These are phyloP conservation scores for Harpalus rufipes DNA, from an alignment of 2,888 invertebrate genomes.

Conservation along the genomic window DNA sequence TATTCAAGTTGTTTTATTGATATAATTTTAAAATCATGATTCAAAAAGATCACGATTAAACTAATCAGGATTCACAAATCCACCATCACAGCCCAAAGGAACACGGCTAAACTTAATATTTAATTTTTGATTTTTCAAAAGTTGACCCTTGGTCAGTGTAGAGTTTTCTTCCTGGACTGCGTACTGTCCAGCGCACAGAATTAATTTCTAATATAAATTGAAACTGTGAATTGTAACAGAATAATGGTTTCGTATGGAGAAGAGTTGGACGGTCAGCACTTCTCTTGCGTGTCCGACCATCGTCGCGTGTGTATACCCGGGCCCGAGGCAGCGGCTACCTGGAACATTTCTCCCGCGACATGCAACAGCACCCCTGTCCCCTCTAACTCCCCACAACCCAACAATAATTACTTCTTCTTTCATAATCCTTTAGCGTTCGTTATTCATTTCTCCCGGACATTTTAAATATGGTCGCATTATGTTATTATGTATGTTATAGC, in stretches of 20 bases:
- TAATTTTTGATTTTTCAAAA: too few species aligned
- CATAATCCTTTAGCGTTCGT: constrained; percentile 72
- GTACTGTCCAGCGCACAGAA: too few species aligned
- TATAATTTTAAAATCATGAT: too few species aligned
- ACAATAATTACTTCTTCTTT: constrained; percentile 68
- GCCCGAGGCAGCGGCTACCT: constrained; percentile 74
- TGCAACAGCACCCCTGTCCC: constrained; percentile 70
- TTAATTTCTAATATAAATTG: too few species aligned
- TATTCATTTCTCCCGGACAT: constrained; percentile 71
- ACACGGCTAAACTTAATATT: too few species aligned
- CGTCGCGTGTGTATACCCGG: constrained; percentile 12
- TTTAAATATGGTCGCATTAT: constrained; percentile 70
- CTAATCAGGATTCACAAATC: too few species aligned
- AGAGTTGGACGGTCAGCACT: not conserved
- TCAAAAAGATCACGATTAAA: too few species aligned
- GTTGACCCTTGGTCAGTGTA: too few species aligned
- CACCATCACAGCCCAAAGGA: too few species aligned
- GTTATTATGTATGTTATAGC: constrained; percentile 69
- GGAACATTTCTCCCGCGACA: constrained; percentile 72
- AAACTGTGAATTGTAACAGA: too few species aligned
- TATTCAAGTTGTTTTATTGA: too few species aligned
- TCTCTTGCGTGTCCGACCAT: constrained; percentile 26
- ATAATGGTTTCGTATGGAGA: not conserved
- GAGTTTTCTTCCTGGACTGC: too few species aligned
- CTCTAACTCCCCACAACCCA: constrained; percentile 47